Evolutionary conservation across 2,888 invertebrate species (phyloP), one percentile per base, ranked within the genome.

Genomic region (Orthosia gothica): DNA sequence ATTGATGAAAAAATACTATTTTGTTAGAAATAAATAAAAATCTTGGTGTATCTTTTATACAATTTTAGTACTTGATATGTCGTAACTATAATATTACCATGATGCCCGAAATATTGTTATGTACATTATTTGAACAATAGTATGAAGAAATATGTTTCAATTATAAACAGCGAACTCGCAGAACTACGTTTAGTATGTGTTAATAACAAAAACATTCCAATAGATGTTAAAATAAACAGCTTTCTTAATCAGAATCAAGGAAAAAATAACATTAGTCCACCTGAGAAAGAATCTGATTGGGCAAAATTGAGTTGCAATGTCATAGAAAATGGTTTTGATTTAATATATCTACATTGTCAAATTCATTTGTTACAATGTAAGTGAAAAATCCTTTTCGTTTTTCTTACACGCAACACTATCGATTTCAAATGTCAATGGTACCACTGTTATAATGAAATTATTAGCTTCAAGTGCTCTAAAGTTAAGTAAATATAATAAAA

Each of bases 31-130:
- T 52, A 58, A 84, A 82, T 70, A 70, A 79, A 79, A 79, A 79
- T 26, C 49, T 79, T 74, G 71, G 65, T 71, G 73, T 74, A 70
- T 57, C 52, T 23, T 65, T 84, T 69, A 73, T 23, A 75, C 71
- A 80, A 61, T 77, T 66, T 78, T 77, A 71, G 69, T 75, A 74
- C 23, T 87, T 88, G 88, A 88, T 87, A 87, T 87, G 87, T 85
- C 80, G 81, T 75, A 76, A 76, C 75, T 78, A 80, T 80, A 79
- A 79, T 80, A 77, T 74, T 83, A 86, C 86, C 86, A 75, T 85
- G 87, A 81, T 79, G 47, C 79, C 80, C 81, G 83, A 81, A 70
- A 83, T 74, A 80, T 75, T 83, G 81, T 64, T 79, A 76, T 67
- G 50, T 84, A 76, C 58, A 72, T 66, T 81, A 76, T 57, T 57